Conservation (phyloP, 2,888 invertebrate genomes). For the Protophormia terraenovae region DNA sequence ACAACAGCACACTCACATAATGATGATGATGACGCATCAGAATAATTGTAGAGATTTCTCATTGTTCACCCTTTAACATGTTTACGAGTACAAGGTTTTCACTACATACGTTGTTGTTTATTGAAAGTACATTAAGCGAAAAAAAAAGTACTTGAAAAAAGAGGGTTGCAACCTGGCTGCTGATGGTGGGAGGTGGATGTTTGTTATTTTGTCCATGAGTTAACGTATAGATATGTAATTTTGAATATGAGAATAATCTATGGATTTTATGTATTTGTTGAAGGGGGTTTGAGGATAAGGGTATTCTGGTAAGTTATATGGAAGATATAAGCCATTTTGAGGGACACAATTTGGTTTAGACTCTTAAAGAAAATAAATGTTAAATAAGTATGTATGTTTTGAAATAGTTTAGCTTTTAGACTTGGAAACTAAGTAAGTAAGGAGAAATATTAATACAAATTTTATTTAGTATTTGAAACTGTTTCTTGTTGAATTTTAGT, state of each 20-base stretch:
- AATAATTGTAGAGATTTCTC: slow-evolving; percentile 65
- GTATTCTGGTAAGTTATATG: too few species aligned
- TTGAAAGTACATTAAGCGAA: not conserved
- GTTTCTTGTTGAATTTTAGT: too few species aligned
- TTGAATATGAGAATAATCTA: slow-evolving; percentile 33
- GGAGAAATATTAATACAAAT: too few species aligned
- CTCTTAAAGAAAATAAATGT: too few species aligned
- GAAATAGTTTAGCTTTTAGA: too few species aligned
- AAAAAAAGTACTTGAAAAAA: not conserved
- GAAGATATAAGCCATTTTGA: too few species aligned
- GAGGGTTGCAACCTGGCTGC: slow-evolving; percentile 9
- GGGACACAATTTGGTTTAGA: too few species aligned
- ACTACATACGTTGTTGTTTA: not conserved
- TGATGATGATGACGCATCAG: slow-evolving; percentile 66
- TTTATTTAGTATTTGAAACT: too few species aligned
- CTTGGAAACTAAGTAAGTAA: too few species aligned
- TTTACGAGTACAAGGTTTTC: not conserved
- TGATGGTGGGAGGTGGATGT: not conserved
- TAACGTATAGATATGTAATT: not conserved
- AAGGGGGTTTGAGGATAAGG: too few species aligned
- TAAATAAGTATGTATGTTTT: too few species aligned
- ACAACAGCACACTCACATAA: slow-evolving; percentile 20
- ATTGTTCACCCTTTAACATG: slow-evolving; percentile 35
- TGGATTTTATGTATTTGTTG: slow-evolving; percentile 1
- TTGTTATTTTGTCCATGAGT: not conserved